These are phyloP conservation scores for Tenebrio molitor DNA, from an alignment of 1,140 invertebrate species.

Conservation along the genomic window DNA sequence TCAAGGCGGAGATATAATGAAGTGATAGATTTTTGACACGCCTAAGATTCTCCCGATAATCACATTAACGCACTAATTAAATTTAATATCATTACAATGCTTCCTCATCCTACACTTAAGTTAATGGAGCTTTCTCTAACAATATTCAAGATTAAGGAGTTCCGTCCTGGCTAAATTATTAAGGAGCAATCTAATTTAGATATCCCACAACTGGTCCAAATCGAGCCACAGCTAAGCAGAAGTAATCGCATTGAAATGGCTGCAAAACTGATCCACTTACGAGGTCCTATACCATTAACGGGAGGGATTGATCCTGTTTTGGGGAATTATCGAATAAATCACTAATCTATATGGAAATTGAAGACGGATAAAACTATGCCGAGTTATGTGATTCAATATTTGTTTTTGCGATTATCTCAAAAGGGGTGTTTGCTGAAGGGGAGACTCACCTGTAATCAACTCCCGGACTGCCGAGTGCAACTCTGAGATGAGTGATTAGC, in stretches of 20 bases:
- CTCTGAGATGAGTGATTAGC: background rate
- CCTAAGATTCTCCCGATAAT: background rate
- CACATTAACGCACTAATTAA: background rate
- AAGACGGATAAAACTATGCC: background rate
- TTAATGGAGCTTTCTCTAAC: conserved; percentile 28
- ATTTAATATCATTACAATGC: background rate
- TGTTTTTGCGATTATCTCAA: background rate
- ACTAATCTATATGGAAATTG: conserved; percentile 12
- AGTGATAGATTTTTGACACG: background rate
- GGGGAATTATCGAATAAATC: background rate
- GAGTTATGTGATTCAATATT: no score
- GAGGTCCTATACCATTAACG: background rate
- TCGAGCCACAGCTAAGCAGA: background rate
- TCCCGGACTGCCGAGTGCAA: background rate
- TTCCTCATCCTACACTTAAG: conserved; percentile 7
- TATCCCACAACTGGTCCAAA: background rate
- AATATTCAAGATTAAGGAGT: conserved; percentile 32
- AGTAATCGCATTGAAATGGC: background rate
- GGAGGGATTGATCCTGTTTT: background rate
- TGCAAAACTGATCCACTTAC: background rate
- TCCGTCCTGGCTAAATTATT: conserved; percentile 26
- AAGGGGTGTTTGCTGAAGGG: background rate
- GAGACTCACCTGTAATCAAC: background rate
- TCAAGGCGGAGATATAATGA: conserved; percentile 19
- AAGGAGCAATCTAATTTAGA: conserved; percentile 37